Percentiles rank a stretch among this genome's conserved stretches.
Evolutionary conservation across 2,797 vertebrate species (phyloP).

Genomic region (Karalla daura): DNA sequence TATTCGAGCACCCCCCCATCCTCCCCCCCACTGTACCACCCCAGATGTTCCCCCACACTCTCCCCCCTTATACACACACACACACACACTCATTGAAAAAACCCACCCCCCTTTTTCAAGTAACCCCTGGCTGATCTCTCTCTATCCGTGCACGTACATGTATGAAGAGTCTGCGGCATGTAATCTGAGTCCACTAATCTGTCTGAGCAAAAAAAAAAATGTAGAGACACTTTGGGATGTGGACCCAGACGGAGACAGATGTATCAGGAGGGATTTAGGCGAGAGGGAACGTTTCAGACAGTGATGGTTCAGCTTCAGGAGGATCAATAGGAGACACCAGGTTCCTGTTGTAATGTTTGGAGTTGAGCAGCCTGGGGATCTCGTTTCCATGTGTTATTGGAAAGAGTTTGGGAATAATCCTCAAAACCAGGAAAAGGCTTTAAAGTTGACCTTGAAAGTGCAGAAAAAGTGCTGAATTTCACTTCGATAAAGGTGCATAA

Average conservation of each 20-base stretch:
- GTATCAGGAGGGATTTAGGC: constrained; percentile 29
- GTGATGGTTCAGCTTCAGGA: constrained; percentile 1
- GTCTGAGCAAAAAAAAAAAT: constrained; percentile 33
- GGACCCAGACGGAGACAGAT: constrained; percentile 51
- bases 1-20: constrained; percentile 43
- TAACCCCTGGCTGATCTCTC: constrained; percentile 59
- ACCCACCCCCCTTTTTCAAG: constrained; percentile 19
- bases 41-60: constrained; percentile 11
- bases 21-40: constrained; percentile 7
- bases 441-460: no score
- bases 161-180: constrained; percentile 44
- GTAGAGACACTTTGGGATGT: constrained; percentile 42
- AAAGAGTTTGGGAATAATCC: background rate
- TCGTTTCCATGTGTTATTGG: no score
- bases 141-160: constrained; percentile 44
- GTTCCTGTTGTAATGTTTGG: background rate
- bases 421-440: background rate
- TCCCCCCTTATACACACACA: constrained; percentile 10
- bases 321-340: constrained; percentile 37
- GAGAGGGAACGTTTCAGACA: constrained; percentile 5
- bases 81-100: constrained; percentile 16
- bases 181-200: constrained; percentile 71
- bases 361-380: no score
- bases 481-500: no score
- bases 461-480: no score